Evolutionary conservation across 2,113 vertebrate genomes (phyloP), one percentile per base, ranked within the genome.

Genomic region (Pangasianodon gigas): DNA sequence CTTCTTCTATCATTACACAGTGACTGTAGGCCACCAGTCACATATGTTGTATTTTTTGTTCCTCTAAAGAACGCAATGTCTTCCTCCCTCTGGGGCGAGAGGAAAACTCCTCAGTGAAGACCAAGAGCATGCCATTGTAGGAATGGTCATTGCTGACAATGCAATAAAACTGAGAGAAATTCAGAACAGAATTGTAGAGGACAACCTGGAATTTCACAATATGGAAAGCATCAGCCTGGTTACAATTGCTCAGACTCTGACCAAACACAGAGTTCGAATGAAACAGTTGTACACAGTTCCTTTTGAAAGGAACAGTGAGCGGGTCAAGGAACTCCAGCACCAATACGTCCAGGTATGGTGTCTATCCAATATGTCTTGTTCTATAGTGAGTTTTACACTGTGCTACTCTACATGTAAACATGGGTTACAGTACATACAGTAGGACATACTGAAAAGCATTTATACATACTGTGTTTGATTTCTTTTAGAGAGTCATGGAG

Each of bases 291-390:
- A 86, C 71, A 88, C 71, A 44, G 56, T 81, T 56, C 69, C 90
- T 51, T 91, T 89, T 54, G 87, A 91, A 77, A 89, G 58, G 83
- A 90, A 90, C 67, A 89, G 41, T 62, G 51, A 86, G 44, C 0
- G 24, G 80, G 85, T 80, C 44, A 84, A 89, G 58, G 19, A 71
- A 44, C 79, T 69, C 9, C 13, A 24, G 54, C 77, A 54, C 37
- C 52, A 91, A 67, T 84, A 87, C 3, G 19, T 48, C 85, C 85
- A 84, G 32, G 56, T 85, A 89, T 82, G 83, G 60, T 86, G 83
- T 77, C 48, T 88, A 77, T 29, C 13, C 60, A 48, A 67, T 71
- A 84, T 41, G 18, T 41, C 82, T 24, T 44, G 82, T 84, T 58
- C 52, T 9, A 56, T 2, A 58, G 14, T 56, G 52, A 37, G 52